These are phyloP conservation scores for Bombus vancouverensis DNA, from an alignment of 1,140 invertebrate genomes.

Conservation along the genomic window DNA sequence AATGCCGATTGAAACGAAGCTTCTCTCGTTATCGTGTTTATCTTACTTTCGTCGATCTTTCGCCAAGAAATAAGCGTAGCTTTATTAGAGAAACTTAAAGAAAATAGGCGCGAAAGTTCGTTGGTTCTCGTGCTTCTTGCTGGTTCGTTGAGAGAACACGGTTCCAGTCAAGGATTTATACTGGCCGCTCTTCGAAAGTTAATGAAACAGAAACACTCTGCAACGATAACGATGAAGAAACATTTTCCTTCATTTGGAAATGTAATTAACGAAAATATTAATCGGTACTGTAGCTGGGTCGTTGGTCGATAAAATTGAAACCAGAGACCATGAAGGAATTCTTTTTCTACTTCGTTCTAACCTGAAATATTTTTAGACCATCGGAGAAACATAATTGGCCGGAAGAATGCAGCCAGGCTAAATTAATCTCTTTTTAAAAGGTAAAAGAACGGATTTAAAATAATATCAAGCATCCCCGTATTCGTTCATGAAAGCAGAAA, in stretches of 20 bases:
- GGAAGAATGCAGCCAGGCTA: too few relatives aligned
- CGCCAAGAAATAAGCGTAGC: conserved; percentile 32
- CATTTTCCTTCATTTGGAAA: not conserved
- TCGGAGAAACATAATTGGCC: too few relatives aligned
- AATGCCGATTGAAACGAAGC: conserved; percentile 6
- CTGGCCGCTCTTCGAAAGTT: not conserved
- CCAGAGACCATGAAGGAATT: too few relatives aligned
- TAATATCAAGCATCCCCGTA: too few relatives aligned
- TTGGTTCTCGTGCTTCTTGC: not conserved
- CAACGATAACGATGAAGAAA: conserved; percentile 2
- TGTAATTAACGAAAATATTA: not conserved
- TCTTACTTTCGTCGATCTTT: conserved; percentile 44
- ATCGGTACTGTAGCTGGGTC: not conserved
- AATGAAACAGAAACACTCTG: conserved; percentile 23
- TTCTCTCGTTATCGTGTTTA: conserved; percentile 47
- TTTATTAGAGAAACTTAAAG: conserved; percentile 37
- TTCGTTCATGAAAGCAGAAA: too few relatives aligned
- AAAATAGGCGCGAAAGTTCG: conserved; percentile 31
- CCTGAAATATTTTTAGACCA: too few relatives aligned
- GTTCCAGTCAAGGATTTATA: not conserved
- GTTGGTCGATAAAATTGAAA: too few relatives aligned
- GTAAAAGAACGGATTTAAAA: too few relatives aligned
- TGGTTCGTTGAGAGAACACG: not conserved
- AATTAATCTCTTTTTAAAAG: too few relatives aligned
- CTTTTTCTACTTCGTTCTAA: too few relatives aligned